These are phyloP conservation scores for Neoarius graeffei DNA, from an alignment of 2,113 vertebrate species.

Conservation along the genomic window DNA sequence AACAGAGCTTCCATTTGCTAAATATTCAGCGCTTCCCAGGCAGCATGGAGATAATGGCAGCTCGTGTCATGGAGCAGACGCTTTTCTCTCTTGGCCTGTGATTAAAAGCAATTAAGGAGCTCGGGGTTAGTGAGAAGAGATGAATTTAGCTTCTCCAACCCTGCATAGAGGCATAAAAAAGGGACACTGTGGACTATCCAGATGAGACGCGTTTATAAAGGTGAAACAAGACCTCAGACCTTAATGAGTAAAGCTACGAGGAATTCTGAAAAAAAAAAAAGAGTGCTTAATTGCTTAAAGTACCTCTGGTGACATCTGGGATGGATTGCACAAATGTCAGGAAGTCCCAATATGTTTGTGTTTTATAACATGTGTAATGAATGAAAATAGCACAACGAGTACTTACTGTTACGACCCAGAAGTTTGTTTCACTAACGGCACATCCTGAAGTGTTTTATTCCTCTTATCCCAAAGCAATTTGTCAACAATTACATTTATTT, in stretches of 20 bases:
- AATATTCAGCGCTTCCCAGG: conserved; percentile 24
- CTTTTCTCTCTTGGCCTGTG: conserved; percentile 26
- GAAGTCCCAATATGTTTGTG: background rate
- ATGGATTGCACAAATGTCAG: background rate
- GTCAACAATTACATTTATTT: background rate
- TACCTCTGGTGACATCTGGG: background rate
- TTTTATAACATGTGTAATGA: too few relatives aligned
- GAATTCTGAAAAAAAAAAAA: background rate
- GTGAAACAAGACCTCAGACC: background rate
- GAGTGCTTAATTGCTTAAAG: background rate
- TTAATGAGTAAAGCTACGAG: background rate
- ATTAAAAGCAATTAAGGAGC: conserved; percentile 43
- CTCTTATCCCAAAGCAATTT: background rate
- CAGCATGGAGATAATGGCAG: conserved; percentile 41
- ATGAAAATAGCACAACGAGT: too few relatives aligned
- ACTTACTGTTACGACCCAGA: too few relatives aligned
- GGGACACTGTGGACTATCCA: background rate
- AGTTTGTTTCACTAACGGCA: too few relatives aligned
- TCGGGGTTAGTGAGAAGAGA: conserved; percentile 22
- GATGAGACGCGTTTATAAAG: background rate
- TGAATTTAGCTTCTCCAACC: background rate
- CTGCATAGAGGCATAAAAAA: background rate
- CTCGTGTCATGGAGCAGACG: conserved; percentile 33
- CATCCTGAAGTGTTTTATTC: too few relatives aligned
- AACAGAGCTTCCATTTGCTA: conserved; percentile 18